These are phyloP conservation scores for Nasonia longicornis DNA, from an alignment of 1,140 invertebrate genomes.

Conservation along the genomic window DNA sequence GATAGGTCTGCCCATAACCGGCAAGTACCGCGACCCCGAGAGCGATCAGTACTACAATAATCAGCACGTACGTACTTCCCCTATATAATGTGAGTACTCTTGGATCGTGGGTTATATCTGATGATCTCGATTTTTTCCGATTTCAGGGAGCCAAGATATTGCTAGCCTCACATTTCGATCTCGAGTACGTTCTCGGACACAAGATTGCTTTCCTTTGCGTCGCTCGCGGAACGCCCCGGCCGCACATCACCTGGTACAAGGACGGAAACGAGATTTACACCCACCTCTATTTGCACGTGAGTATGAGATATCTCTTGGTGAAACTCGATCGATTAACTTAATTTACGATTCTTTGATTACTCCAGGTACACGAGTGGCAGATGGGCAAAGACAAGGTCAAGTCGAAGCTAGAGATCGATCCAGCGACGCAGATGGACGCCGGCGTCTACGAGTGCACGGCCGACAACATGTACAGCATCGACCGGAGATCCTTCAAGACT, in stretches of 20 bases:
- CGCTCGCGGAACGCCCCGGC: constrained; percentile 85
- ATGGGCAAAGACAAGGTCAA: constrained; percentile 85
- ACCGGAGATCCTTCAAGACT: constrained; percentile 88
- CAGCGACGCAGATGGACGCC: constrained; percentile 92
- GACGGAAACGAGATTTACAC: constrained; percentile 90
- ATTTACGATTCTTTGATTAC: constrained; percentile 8
- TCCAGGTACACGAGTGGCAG: constrained; percentile 88
- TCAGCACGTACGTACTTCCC: constrained; percentile 77
- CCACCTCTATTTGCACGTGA: constrained; percentile 89
- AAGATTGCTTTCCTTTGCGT: constrained; percentile 93
- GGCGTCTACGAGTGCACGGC: constrained; percentile 91
- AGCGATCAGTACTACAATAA: constrained; percentile 91
- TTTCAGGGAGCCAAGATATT: constrained; percentile 88
- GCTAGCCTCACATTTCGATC: constrained; percentile 92
- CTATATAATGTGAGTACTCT: neutral
- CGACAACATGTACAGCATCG: constrained; percentile 94
- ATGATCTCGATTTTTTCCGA: neutral
- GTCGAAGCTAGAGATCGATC: constrained; percentile 93
- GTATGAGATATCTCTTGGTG: constrained; percentile 54
- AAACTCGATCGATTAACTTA: neutral
- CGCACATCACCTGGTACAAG: constrained; percentile 93
- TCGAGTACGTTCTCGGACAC: constrained; percentile 92
- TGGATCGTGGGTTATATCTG: neutral
- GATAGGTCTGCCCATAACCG: constrained; percentile 86
- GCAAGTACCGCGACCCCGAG: constrained; percentile 87